Evolutionary conservation across 2,113 vertebrate genomes (phyloP), one percentile per base, ranked within the genome.

Genomic region (Eubucco bourcierii): DNA sequence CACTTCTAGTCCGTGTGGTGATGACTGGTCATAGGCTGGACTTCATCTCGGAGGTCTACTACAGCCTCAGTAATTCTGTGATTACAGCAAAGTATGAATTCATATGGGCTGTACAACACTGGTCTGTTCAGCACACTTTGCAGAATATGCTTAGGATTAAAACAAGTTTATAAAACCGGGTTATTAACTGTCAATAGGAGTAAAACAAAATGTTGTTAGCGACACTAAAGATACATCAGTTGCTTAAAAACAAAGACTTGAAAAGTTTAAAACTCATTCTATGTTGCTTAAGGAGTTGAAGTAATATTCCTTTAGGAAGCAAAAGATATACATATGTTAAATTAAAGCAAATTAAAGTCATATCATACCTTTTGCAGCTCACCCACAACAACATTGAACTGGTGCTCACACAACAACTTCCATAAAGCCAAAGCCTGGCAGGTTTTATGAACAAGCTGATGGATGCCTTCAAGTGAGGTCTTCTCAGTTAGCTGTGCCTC

Each of bases 321-420:
- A 59, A 41, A 95, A 74, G 4, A 93, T 72, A 59, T 37, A 50
- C 11, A 53, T 15, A 19, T 39, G 4, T 53, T 65, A 59, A 78
- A 58, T 18, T 71, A 1, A 47, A 61, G 71, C 5, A 44, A 70
- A 59, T 60, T 18, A 55, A 61, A 66, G 59, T 19, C 2, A 2
- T 10, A 17, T 52, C 87, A 14, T 96, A 99, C 99, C 99, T 99
- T 99, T 61, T 98, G 99, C 94, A 99, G 98, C 82, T 99, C 99
- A 47, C 98, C 98, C 52, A 99, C 98, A 94, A 99, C 98, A 94
- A 98, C 96, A 95, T 97, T 98, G 94, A 99, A 99, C 20, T 99
- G 99, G 94, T 99, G 99, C 81, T 99, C 99, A 95, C 99, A 99
- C 8, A 99, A 98, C 60, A 99, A 97, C 78, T 99, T 99, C 99